Percentiles rank a stretch among this genome's conserved stretches.
phyloP scores from a whole-genome alignment of 2,888 invertebrate species.

The Nephrocerus scutellatus region DNA sequence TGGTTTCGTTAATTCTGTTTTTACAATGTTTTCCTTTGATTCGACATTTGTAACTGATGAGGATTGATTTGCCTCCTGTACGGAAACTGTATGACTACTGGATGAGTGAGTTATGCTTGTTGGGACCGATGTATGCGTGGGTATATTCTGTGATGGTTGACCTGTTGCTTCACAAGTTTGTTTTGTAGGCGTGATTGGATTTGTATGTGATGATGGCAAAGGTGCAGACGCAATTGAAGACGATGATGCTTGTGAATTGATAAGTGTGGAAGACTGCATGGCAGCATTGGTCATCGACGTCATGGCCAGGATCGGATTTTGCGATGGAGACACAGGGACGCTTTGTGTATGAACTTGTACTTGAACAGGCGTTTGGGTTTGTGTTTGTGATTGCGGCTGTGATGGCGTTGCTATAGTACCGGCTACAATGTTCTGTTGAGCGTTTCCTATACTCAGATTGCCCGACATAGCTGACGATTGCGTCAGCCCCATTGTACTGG shows the following conservation, averaged over 20 bases:
- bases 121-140: slow-evolving; percentile 19
- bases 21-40: too few species aligned
- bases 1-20: too few species aligned
- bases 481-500: slow-evolving; percentile 37
- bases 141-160: slow-evolving; percentile 10
- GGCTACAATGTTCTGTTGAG: slow-evolving; percentile 26
- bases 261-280: slow-evolving; percentile 20
- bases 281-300: slow-evolving; percentile 41
- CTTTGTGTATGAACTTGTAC: slow-evolving; percentile 22
- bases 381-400: slow-evolving; percentile 31
- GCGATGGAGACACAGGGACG: slow-evolving; percentile 30
- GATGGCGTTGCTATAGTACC: slow-evolving; percentile 21
- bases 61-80: too few species aligned
- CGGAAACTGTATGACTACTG: slow-evolving; percentile 7
- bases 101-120: slow-evolving; percentile 13
- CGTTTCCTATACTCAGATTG: too few species aligned
- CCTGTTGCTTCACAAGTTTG: slow-evolving; percentile 15
- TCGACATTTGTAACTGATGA: too few species aligned
- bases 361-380: slow-evolving; percentile 26
- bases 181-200: slow-evolving; percentile 35
- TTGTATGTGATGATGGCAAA: slow-evolving; percentile 26
- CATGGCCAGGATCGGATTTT: slow-evolving; percentile 48
- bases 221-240: slow-evolving; percentile 16
- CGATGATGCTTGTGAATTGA: too few species aligned
- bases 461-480: slow-evolving; percentile 26